Conservation (phyloP, 2,797 vertebrate genomes). For the Rhinatrema bivittatum region DNA sequence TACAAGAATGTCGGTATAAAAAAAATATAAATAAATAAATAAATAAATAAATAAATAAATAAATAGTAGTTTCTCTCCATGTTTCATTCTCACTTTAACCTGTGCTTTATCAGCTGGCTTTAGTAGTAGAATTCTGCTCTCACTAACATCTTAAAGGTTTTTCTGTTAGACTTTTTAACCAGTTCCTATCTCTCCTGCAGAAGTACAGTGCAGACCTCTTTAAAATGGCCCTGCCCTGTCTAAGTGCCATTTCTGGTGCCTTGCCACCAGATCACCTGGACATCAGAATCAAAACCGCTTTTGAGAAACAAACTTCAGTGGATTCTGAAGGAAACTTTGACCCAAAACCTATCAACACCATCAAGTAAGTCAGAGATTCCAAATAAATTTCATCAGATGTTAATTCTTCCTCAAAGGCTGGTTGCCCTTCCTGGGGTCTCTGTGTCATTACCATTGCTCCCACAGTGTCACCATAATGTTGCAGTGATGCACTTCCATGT, state of each 20-base stretch:
- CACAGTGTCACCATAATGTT: too few species aligned
- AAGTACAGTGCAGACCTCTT: constrained; percentile 93
- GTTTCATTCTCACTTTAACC: too few species aligned
- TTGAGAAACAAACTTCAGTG: constrained; percentile 85
- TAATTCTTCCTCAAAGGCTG: too few species aligned
- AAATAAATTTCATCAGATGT: neutral
- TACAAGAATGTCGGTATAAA: too few species aligned
- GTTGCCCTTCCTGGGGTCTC: too few species aligned
- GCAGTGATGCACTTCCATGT: too few species aligned
- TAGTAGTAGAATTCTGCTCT: too few species aligned
- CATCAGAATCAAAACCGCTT: constrained; percentile 65
- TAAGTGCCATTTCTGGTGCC: constrained; percentile 92
- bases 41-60: too few species aligned
- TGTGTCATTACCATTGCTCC: too few species aligned
- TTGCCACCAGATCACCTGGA: constrained; percentile 93
- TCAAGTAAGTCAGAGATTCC: constrained; percentile 65
- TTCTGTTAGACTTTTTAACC: constrained; percentile 51
- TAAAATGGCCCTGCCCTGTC: constrained; percentile 95
- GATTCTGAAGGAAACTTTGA: constrained; percentile 95
- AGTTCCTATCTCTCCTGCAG: constrained; percentile 65
- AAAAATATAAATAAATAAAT: too few species aligned
- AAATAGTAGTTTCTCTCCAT: too few species aligned
- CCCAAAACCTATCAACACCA: constrained; percentile 87
- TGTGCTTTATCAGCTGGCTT: too few species aligned
- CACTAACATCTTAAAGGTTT: constrained; percentile 47